phyloP scores from a whole-genome alignment of 2,888 invertebrate genomes.

The Erebia palarica region DNA sequence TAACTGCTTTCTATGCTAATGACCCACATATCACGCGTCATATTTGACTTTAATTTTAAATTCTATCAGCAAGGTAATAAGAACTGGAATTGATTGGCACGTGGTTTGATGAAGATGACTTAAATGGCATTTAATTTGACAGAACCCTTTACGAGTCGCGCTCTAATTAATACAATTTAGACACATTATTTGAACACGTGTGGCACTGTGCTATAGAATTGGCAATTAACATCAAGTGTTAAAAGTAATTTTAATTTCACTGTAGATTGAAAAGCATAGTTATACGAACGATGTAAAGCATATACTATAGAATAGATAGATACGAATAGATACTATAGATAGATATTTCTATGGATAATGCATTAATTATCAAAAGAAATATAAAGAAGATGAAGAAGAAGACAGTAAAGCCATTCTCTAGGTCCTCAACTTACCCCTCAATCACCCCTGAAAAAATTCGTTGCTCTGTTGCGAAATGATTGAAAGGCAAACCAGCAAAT shows the following conservation, averaged over 20 bases:
- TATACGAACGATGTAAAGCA: no score
- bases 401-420: no score
- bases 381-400: no score
- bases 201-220: slow-evolving; percentile 50
- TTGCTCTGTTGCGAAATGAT: no score
- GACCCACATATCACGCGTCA: slow-evolving; percentile 56
- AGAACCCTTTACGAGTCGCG: slow-evolving; percentile 74
- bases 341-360: no score
- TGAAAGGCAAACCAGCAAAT: no score
- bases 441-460: no score
- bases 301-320: no score
- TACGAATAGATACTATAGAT: no score
- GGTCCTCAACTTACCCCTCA: no score
- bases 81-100: slow-evolving; percentile 25
- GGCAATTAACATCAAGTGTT: slow-evolving; percentile 14
- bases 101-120: slow-evolving; percentile 44
- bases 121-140: slow-evolving; percentile 66
- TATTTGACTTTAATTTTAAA: slow-evolving; percentile 19
- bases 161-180: slow-evolving; percentile 80
- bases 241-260: neutral
- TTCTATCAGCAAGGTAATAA: slow-evolving; percentile 15
- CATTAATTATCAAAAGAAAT: no score
- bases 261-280: neutral
- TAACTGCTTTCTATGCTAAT: slow-evolving; percentile 55
- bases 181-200: slow-evolving; percentile 75